phyloP scores from a whole-genome alignment of 2,888 invertebrate species.

The Gandaritis pyraliata region DNA sequence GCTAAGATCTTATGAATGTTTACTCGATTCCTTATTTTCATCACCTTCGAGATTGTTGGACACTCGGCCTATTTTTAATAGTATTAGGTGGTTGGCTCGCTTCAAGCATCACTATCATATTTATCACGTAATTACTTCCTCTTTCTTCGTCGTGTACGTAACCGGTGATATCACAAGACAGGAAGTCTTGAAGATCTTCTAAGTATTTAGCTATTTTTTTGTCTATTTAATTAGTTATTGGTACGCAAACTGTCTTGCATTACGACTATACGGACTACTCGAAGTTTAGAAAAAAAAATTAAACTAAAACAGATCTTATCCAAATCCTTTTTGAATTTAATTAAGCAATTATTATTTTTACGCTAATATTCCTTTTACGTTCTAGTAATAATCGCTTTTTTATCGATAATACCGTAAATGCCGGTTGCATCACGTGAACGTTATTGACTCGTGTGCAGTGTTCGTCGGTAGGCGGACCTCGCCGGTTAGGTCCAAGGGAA shows the following conservation, averaged over 20 bases:
- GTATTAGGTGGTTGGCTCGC: neutral
- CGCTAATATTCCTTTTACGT: neutral
- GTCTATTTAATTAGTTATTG: too few species aligned
- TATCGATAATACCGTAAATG: constrained; percentile 64
- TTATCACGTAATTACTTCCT: too few species aligned
- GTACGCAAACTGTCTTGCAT: too few species aligned
- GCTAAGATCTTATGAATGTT: neutral
- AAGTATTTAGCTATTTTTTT: too few species aligned
- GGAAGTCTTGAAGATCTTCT: too few species aligned
- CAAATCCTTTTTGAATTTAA: too few species aligned
- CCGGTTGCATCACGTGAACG: constrained; percentile 67
- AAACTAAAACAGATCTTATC: too few species aligned
- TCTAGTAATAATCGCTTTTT: constrained; percentile 40
- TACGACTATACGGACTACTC: too few species aligned
- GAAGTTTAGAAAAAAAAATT: too few species aligned
- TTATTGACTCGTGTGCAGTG: constrained; percentile 60
- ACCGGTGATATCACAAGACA: too few species aligned
- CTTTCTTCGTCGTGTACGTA: too few species aligned
- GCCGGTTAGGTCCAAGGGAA: constrained; percentile 53
- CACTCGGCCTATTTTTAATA: neutral
- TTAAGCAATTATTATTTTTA: neutral
- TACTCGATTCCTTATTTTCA: constrained; percentile 1
- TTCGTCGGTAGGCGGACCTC: constrained; percentile 53
- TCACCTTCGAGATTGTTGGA: neutral
- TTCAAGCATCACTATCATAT: neutral